Percentiles rank a stretch among this genome's conserved stretches.
phyloP scores from a whole-genome alignment of 2,113 vertebrate genomes.

The Albula goreensis region DNA sequence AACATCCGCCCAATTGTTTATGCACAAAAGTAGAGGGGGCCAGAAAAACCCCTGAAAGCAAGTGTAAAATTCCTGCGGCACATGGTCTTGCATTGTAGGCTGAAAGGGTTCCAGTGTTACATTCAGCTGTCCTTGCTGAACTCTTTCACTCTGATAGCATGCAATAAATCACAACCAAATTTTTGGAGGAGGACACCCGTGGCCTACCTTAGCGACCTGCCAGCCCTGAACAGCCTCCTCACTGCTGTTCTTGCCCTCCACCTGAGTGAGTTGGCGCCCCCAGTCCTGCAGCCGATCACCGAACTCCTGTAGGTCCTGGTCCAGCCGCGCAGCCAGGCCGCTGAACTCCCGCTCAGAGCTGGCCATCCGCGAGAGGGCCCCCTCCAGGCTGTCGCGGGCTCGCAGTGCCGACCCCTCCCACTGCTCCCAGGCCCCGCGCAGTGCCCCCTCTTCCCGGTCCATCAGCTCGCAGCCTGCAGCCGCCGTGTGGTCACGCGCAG shows the following conservation, averaged over 20 bases:
- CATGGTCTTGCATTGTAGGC: too few relatives aligned
- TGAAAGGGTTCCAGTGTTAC: too few relatives aligned
- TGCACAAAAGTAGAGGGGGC: slow-evolving; percentile 23
- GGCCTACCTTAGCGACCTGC: slow-evolving; percentile 81
- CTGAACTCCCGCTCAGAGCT: slow-evolving; percentile 83
- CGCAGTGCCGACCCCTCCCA: slow-evolving; percentile 84
- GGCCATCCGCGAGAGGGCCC: slow-evolving; percentile 73
- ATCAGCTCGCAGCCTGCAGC: slow-evolving; percentile 80
- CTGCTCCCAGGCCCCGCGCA: slow-evolving; percentile 85
- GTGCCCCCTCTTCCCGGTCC: slow-evolving; percentile 83
- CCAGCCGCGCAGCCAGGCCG: slow-evolving; percentile 71
- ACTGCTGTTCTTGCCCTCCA: slow-evolving; percentile 79
- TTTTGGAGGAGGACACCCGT: too few relatives aligned
- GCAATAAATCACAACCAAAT: too few relatives aligned
- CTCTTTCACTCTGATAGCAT: too few relatives aligned
- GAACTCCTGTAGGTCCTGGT: slow-evolving; percentile 75
- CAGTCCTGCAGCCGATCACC: slow-evolving; percentile 71
- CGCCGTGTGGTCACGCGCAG: slow-evolving; percentile 77
- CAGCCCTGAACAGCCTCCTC: slow-evolving; percentile 81
- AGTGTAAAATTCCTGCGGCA: background rate
- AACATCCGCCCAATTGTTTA: slow-evolving; percentile 13
- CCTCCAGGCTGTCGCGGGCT: slow-evolving; percentile 74
- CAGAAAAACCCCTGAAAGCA: background rate
- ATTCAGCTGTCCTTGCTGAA: background rate
- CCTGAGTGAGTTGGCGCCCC: slow-evolving; percentile 70